Percentiles rank a stretch among this genome's conserved stretches.
Evolutionary conservation across 2,113 vertebrate genomes (phyloP).

Genomic region (Cynopterus brachyotis): DNA sequence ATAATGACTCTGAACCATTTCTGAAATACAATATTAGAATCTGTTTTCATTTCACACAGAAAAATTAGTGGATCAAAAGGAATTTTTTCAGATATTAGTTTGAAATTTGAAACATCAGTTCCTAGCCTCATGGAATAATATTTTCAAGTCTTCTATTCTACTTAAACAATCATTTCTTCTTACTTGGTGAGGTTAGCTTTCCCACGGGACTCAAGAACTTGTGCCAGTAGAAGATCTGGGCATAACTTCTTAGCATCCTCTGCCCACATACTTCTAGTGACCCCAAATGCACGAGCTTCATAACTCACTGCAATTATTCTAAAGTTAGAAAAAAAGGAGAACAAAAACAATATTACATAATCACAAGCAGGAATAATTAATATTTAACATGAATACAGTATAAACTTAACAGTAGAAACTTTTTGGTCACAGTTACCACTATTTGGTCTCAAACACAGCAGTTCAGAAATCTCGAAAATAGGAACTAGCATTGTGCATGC

Average conservation of each 20-base stretch:
- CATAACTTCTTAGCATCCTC: conserved; percentile 94
- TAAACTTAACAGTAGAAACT: not conserved
- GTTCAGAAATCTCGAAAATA: conserved; percentile 28
- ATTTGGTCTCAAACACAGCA: not conserved
- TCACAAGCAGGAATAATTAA: conserved; percentile 33
- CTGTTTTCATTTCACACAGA: conserved; percentile 41
- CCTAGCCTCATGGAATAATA: not conserved
- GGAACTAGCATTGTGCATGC: not conserved
- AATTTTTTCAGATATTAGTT: conserved; percentile 29
- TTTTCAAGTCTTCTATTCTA: not conserved
- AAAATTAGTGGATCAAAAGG: not conserved
- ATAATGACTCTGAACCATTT: conserved; percentile 1
- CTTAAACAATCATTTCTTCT: conserved; percentile 75
- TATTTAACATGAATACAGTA: not conserved
- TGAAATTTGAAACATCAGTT: conserved; percentile 40
- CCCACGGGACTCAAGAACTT: conserved; percentile 92
- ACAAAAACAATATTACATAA: not conserved
- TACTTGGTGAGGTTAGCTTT: conserved; percentile 95
- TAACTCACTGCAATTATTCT: conserved; percentile 98
- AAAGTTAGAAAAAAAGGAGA: conserved; percentile 28
- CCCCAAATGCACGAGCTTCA: conserved; percentile 94
- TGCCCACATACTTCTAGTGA: conserved; percentile 94
- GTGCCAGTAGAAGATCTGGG: conserved; percentile 90
- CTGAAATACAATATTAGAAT: conserved; percentile 20
- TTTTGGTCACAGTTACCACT: conserved; percentile 8